A percentile compares a stretch with the other conserved stretches of the same genome.
Evolutionary conservation across 1,140 invertebrate species (phyloP).

Genomic region (Panulirus ornatus): DNA sequence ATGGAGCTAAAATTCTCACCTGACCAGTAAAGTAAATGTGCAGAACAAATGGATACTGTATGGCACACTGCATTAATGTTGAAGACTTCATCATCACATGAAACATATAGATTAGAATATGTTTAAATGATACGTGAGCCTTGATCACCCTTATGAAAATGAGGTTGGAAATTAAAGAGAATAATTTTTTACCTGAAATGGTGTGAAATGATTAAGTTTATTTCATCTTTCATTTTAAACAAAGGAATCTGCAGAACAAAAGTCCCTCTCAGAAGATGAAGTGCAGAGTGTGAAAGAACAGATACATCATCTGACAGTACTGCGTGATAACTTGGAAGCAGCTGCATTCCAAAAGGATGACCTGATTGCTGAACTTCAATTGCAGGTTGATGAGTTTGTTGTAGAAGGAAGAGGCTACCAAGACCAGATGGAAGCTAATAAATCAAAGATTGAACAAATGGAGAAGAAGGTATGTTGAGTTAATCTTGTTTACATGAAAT

Average conservation of each 20-base stretch:
- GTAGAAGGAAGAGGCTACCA: conserved; percentile 42
- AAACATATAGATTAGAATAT: neutral
- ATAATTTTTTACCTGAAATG: neutral
- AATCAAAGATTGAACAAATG: neutral
- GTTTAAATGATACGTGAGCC: neutral
- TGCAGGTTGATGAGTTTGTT: conserved; percentile 64
- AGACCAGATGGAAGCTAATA: conserved; percentile 44
- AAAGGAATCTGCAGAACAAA: neutral
- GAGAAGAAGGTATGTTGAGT: neutral
- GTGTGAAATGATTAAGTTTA: neutral
- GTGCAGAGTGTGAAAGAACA: conserved; percentile 25
- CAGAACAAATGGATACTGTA: too few relatives aligned
- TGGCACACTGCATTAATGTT: too few relatives aligned
- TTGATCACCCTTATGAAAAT: neutral
- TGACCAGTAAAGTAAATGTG: too few relatives aligned
- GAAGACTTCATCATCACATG: too few relatives aligned
- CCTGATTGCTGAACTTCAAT: conserved; percentile 64
- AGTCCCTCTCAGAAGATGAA: neutral
- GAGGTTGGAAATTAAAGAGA: neutral
- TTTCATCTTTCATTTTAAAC: neutral
- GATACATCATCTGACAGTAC: conserved; percentile 58
- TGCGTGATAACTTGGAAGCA: conserved; percentile 72
- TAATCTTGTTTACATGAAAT: neutral
- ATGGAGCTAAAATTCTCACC: too few relatives aligned
- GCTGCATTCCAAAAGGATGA: conserved; percentile 62